Evolutionary conservation across 2,888 invertebrate species (phyloP).

Genomic region (Phrixothrix hirtus): DNA sequence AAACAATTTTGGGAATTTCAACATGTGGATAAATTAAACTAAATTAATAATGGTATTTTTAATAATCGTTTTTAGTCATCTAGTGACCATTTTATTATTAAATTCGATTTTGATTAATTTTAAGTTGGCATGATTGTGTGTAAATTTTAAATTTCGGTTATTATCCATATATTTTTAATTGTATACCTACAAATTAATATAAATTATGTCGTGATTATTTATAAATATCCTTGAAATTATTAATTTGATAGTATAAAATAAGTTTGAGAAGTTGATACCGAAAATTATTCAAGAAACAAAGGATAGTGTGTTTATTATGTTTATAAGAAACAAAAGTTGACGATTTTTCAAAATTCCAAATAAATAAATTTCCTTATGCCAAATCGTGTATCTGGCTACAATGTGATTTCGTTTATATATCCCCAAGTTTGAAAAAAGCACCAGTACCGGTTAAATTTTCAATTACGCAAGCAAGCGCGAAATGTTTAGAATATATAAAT

Average conservation of each 20-base stretch:
- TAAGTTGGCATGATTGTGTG: no score
- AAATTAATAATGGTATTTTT: no score
- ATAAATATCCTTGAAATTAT: neutral
- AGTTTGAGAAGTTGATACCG: no score
- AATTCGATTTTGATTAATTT: no score
- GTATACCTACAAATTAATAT: neutral
- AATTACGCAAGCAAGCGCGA: constrained; percentile 32
- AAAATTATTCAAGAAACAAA: constrained; percentile 22
- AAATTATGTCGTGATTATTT: no score
- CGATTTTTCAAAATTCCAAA: constrained; percentile 26
- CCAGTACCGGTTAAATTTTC: constrained; percentile 5
- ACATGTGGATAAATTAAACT: no score
- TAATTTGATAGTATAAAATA: no score
- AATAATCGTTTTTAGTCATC: no score
- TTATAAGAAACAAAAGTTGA: constrained; percentile 29
- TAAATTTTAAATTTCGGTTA: no score
- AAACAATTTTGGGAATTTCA: no score
- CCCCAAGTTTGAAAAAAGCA: neutral
- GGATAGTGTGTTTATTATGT: constrained; percentile 26
- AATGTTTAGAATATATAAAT: constrained; percentile 36
- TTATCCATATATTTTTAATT: no score
- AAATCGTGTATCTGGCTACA: neutral
- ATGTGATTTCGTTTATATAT: neutral
- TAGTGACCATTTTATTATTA: no score
- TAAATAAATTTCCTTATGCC: constrained; percentile 2